These are phyloP conservation scores for Myodes glareolus DNA, from an alignment of 2,113 vertebrate genomes.

Conservation along the genomic window DNA sequence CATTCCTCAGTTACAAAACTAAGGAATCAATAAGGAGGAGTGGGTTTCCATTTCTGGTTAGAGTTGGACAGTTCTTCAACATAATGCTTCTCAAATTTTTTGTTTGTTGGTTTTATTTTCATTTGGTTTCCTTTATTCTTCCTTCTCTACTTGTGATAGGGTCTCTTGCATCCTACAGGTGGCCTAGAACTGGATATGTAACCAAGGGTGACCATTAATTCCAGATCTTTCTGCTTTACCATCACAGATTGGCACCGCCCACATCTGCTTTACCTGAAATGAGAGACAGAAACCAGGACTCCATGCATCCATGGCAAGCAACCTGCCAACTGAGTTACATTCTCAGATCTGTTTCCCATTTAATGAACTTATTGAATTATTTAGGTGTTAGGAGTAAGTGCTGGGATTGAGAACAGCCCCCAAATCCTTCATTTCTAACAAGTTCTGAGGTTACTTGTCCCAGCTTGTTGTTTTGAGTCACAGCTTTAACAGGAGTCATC, in stretches of 20 bases:
- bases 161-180: too few relatives aligned
- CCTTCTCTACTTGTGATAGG: not conserved
- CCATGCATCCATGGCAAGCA: not conserved
- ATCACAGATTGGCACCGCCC: too few relatives aligned
- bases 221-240: not conserved
- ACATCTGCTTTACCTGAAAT: not conserved
- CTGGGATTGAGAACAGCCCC: not conserved
- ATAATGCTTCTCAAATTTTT: not conserved
- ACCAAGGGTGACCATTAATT: not conserved
- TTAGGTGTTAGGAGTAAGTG: not conserved
- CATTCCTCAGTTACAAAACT: constrained; percentile 8
- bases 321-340: not conserved
- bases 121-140: not conserved
- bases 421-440: not conserved
- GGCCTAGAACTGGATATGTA: not conserved
- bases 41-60: not conserved
- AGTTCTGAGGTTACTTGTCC: not conserved
- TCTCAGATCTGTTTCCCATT: not conserved
- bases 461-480: not conserved
- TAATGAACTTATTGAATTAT: not conserved
- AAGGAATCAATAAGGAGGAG: not conserved
- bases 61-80: not conserved
- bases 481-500: not conserved
- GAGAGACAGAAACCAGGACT: not conserved
- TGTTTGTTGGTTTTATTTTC: not conserved